Evolutionary conservation across 2,797 vertebrate species (phyloP).

Genomic region (Peromyscus nudipes): DNA sequence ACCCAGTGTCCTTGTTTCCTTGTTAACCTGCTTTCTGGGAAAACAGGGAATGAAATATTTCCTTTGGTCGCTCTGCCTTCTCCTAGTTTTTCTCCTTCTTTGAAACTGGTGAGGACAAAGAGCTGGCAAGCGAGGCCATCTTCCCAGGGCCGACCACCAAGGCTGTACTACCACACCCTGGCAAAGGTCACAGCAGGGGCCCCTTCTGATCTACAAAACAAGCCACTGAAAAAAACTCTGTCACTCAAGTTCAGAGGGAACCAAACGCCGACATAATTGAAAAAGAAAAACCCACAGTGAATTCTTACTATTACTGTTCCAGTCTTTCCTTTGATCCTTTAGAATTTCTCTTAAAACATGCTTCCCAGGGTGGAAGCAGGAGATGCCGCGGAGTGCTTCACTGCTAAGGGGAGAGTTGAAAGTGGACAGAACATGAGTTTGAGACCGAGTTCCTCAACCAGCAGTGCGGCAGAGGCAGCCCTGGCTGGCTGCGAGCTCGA

Average conservation of each 20-base stretch:
- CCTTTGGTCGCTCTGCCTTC: background rate
- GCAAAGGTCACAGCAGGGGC: background rate
- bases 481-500: background rate
- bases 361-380: background rate
- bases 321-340: conserved; percentile 49
- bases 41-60: no score
- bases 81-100: background rate
- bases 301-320: conserved; percentile 21
- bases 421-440: background rate
- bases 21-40: conserved; percentile 33
- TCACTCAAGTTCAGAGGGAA: background rate
- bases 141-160: background rate
- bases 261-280: conserved; percentile 4
- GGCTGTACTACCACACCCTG: fast-evolving
- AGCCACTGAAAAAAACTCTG: background rate
- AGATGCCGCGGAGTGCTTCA: background rate
- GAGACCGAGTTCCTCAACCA: conserved; percentile 12
- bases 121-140: background rate
- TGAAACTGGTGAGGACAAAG: conserved; percentile 24
- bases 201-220: background rate
- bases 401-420: background rate
- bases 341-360: conserved; percentile 36
- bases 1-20: background rate
- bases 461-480: background rate
- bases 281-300: background rate